Evolutionary conservation across 1,140 invertebrate genomes (phyloP), one percentile per base, ranked within the genome.

Genomic region (Cataglyphis hispanica): DNA sequence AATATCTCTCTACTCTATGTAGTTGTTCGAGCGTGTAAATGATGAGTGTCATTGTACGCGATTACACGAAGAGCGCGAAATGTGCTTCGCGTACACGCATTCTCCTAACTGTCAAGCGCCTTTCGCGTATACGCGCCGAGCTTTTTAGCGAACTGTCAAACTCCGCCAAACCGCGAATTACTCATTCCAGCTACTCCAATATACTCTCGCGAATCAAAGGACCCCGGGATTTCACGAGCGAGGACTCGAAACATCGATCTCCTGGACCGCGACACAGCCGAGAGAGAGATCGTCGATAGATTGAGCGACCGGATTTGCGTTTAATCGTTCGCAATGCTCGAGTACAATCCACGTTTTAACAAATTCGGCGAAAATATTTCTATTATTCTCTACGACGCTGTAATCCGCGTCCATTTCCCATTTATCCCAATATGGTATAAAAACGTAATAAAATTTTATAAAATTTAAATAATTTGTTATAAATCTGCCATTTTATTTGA

Each of bases 81-180:
- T 72, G 34, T 43, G 19, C 43, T 8, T 10, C 31, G 50, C 50
- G 53, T 74, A 37, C 34, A 90, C 89, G 86, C 81, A 90, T 89
- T 87, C 88, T 90, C 70, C 60, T 78, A 81, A 87, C 86, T 87
- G 76, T 75, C 89, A 90, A 76, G 37, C 86, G 58, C 81, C 72
- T 85, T 88, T 84, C 69, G 70, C 77, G 64, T 64, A n/a, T n/a
- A 31, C 63, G 37, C 83, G 84, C 84, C 78, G 78, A 86, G 86
- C 86, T 90, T 90, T 90, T 90, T 90, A 91, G 90, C 74, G 56
- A 91, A 91, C 90, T 91, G 90, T 87, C 90, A 91, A 91, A 91
- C 90, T 91, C 84, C 74, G 43, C 72, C 83, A 89, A 89, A 87
- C 81, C 76, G 72, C 81, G 89, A 90, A 90, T 90, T 90, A 90